Base-by-base conservation (phyloP, 2,888 invertebrate species). In the Leptothorax acervorum region DNA sequence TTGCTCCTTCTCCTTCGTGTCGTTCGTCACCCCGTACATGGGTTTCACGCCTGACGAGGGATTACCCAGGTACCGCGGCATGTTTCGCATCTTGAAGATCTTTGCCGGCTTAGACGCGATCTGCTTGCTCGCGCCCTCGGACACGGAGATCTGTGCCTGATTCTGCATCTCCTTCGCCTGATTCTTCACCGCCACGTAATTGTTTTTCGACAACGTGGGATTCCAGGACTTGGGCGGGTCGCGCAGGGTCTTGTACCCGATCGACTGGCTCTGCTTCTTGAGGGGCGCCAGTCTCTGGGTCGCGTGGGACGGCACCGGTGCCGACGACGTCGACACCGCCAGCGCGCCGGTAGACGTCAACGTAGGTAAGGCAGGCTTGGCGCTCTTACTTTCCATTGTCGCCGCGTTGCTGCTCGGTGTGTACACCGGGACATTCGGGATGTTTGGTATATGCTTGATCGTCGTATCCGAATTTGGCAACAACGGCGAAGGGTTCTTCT, bases 201-300 rank as follows among this genome's bases (percentile, higher is more conserved):
- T 95, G 74, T 95, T 95, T 85, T 96, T 95, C 2, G 96, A 95
- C 55, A 96, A 94, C 63, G 96, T 96, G 3, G 96, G 96, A 92
- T 96, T 96, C 96, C 96, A 96, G 23, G 95, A 95, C 91, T 96
- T 96, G 0, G 96, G 96, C 0, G 96, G 96, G 89, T 96, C 95
- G 31, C 96, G 95, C 12, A 96, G 93, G 0, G 96, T 96, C 90
- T 96, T 96, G 90, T 96, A 96, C 0, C 96, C 96, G 9, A 95
- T 93, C 1, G 95, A 94, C 35, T 95, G 93, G 3, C 91, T 90
- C 39, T 94, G 93, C 42, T 92, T 93, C 45, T 91, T 93, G 0
- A 92, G 88, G 0, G 88, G 83, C 31, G 90, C 66, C 5, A 89
- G 85, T 18, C 92, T 92, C 39, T 92, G 92, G 15, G 76, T 66